Conservation (phyloP, 2,797 vertebrate genomes). For the Chloroceryle amazona region DNA sequence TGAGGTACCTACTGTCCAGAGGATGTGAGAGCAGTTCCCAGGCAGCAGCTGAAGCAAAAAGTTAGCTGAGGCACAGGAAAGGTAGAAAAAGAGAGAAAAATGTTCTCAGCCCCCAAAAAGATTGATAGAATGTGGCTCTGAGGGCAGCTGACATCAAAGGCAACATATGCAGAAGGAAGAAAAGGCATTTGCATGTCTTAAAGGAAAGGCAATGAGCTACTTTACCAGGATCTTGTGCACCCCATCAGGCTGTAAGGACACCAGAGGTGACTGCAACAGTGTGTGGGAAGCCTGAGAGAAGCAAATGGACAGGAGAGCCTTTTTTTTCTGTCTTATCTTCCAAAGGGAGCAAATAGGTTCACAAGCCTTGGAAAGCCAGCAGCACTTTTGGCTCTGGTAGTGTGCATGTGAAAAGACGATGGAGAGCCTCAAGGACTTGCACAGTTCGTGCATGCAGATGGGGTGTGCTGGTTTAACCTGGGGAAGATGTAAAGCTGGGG, state of each 20-base stretch:
- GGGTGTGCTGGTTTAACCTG: not conserved
- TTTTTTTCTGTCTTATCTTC: not conserved
- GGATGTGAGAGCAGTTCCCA: not conserved
- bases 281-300: not conserved
- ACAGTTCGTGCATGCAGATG: not conserved
- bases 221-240: not conserved
- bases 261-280: not conserved
- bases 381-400: not conserved
- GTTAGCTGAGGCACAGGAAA: not conserved
- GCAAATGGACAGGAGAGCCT: not conserved
- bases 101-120: not conserved
- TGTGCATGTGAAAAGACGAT: rapidly evolving
- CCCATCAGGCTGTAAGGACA: not conserved
- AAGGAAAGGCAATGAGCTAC: not conserved
- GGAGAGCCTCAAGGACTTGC: not conserved
- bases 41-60: not conserved
- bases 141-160: not conserved
- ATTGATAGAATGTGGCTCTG: not conserved
- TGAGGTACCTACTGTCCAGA: not conserved
- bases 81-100: not conserved
- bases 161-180: not conserved
- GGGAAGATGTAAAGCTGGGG: not conserved
- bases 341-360: not conserved
- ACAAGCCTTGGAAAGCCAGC: not conserved
- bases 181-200: not conserved